A percentile compares a stretch with the other conserved stretches of the same genome.
Conservation (phyloP, 2,888 invertebrate species). For the Calephelis perditalis region DNA sequence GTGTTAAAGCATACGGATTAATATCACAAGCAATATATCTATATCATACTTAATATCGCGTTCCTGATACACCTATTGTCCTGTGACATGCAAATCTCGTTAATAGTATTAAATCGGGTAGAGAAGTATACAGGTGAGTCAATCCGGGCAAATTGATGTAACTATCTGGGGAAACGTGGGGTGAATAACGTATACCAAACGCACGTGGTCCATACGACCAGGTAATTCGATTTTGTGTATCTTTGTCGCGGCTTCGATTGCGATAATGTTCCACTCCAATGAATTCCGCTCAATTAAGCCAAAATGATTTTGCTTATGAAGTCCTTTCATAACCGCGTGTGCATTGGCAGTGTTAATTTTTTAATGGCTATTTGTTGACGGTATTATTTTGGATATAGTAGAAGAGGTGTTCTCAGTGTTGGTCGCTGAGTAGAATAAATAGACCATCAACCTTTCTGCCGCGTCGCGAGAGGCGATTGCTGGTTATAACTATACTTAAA, state of each 20-base stretch:
- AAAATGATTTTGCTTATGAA: background rate
- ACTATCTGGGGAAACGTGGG: conserved; percentile 49
- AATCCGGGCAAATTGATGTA: conserved; percentile 59
- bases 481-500: no score
- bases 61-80: conserved; percentile 36
- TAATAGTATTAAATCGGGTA: conserved; percentile 72
- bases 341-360: no score
- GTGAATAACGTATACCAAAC: conserved; percentile 35
- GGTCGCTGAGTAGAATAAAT: no score
- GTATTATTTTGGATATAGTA: no score
- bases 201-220: conserved; percentile 41
- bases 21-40: conserved; percentile 31
- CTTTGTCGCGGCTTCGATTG: conserved; percentile 48
- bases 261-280: conserved; percentile 17
- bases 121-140: conserved; percentile 51
- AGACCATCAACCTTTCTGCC: no score
- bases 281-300: no score
- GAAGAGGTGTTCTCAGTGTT: no score
- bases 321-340: background rate
- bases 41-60: conserved; percentile 29
- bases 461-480: no score
- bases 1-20: conserved; percentile 31
- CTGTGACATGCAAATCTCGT: conserved; percentile 76
- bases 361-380: no score
- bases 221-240: conserved; percentile 54